A percentile compares a stretch with the other conserved stretches of the same genome.
These are phyloP conservation scores for Caprella mutica DNA, from an alignment of 2,888 invertebrate species.

Conservation along the genomic window DNA sequence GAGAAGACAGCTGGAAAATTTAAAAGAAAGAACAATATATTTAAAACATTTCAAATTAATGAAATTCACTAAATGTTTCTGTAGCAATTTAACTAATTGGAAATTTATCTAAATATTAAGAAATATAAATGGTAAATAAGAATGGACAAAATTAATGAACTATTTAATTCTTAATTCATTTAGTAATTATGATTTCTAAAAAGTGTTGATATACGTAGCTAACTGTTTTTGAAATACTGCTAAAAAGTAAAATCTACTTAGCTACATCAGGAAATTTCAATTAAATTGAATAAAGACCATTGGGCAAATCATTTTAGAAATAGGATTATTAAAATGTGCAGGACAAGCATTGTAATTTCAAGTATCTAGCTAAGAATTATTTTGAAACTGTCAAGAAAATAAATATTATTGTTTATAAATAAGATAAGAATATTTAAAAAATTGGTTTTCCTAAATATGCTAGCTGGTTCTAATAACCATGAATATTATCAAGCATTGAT, in stretches of 20 bases:
- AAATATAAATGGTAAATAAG: neutral
- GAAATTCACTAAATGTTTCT: neutral
- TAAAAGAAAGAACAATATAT: too few species aligned
- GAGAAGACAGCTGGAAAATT: too few species aligned
- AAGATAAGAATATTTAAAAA: neutral
- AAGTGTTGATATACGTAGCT: neutral
- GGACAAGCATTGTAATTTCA: too few species aligned
- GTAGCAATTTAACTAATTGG: neutral
- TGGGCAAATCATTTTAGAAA: neutral
- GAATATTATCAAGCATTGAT: neutral
- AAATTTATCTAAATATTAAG: neutral
- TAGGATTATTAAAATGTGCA: neutral
- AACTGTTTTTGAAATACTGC: neutral
- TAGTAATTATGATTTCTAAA: neutral
- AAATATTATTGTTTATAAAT: neutral
- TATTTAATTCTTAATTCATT: neutral
- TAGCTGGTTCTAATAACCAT: neutral
- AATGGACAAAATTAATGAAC: neutral
- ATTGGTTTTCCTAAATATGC: neutral
- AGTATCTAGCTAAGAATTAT: conserved; percentile 2
- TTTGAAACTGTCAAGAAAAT: neutral
- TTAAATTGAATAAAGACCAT: too few species aligned
- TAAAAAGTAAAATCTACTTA: neutral
- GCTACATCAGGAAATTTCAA: too few species aligned
- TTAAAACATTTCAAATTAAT: too few species aligned